A percentile compares a stretch with the other conserved stretches of the same genome.
Conservation (phyloP, 2,888 invertebrate species). For the Diploptera punctata region DNA sequence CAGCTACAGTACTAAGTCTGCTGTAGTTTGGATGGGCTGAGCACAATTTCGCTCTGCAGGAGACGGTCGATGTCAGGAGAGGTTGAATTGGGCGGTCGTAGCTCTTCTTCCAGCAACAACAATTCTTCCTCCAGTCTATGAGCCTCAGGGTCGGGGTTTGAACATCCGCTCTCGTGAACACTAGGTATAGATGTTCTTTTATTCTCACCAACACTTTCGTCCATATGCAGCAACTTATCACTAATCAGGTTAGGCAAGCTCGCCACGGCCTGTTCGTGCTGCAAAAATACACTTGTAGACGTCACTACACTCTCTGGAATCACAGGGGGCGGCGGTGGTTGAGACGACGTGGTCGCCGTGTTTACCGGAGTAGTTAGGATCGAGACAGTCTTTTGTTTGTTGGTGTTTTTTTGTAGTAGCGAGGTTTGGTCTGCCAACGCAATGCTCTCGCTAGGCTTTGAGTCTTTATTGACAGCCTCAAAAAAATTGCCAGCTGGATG, state of each 20-base stretch:
- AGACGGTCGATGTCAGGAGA: constrained; percentile 50
- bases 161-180: constrained; percentile 28
- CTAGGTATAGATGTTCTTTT: background rate
- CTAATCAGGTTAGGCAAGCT: constrained; percentile 38
- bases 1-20: constrained; percentile 47
- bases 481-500: constrained; percentile 11
- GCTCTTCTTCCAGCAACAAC: constrained; percentile 51
- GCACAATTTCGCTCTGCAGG: constrained; percentile 66
- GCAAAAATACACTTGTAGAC: constrained; percentile 57
- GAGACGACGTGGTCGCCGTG: background rate
- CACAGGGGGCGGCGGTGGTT: constrained; percentile 11
- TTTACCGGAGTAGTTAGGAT: constrained; percentile 3
- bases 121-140: constrained; percentile 49
- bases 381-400: constrained; percentile 21
- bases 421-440: constrained; percentile 34
- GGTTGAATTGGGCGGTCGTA: constrained; percentile 37
- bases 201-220: constrained; percentile 21
- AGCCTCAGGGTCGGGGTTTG: constrained; percentile 44
- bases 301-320: constrained; percentile 50
- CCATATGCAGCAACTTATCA: constrained; percentile 36
- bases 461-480: background rate
- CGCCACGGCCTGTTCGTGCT: constrained; percentile 51
- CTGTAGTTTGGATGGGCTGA: constrained; percentile 68
- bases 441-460: constrained; percentile 28
- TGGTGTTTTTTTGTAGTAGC: background rate